A percentile compares a stretch with the other conserved stretches of the same genome.
These are phyloP conservation scores for Apis florea DNA, from an alignment of 1,140 invertebrate genomes.

Conservation along the genomic window DNA sequence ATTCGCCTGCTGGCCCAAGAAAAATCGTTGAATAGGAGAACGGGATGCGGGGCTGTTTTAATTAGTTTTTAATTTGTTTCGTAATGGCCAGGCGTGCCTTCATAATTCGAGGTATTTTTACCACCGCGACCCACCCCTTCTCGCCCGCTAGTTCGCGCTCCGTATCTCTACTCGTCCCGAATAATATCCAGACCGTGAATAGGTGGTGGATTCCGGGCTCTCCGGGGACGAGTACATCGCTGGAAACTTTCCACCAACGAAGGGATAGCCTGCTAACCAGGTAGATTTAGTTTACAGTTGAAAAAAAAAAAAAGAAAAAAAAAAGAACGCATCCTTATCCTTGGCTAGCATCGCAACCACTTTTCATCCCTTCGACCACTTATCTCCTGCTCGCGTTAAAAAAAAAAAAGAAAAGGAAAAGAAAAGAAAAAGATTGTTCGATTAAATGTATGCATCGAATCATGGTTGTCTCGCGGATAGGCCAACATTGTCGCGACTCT, in stretches of 20 bases:
- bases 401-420: not conserved
- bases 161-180: constrained; percentile 51
- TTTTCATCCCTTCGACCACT: constrained; percentile 39
- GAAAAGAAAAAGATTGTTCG: not conserved
- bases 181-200: constrained; percentile 63
- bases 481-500: not conserved
- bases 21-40: constrained; percentile 2
- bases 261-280: constrained; percentile 35
- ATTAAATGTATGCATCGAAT: constrained; percentile 36
- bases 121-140: constrained; percentile 53
- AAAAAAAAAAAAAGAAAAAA: constrained; percentile 42
- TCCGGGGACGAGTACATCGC: constrained; percentile 72
- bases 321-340: constrained; percentile 54
- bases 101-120: constrained; percentile 71
- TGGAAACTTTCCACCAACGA: constrained; percentile 63
- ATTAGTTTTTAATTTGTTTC: constrained; percentile 77
- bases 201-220: constrained; percentile 52
- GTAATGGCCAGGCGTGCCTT: constrained; percentile 67
- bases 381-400: constrained; percentile 2
- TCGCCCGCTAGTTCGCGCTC: constrained; percentile 46
- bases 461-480: not conserved
- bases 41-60: constrained; percentile 65
- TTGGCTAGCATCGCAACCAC: constrained; percentile 17
- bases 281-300: constrained; percentile 72
- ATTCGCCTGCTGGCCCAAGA: constrained; percentile 8